Percentiles rank a stretch among this genome's conserved stretches.
Evolutionary conservation across 2,888 invertebrate species (phyloP).

Genomic region (Linnaemya vulpina): DNA sequence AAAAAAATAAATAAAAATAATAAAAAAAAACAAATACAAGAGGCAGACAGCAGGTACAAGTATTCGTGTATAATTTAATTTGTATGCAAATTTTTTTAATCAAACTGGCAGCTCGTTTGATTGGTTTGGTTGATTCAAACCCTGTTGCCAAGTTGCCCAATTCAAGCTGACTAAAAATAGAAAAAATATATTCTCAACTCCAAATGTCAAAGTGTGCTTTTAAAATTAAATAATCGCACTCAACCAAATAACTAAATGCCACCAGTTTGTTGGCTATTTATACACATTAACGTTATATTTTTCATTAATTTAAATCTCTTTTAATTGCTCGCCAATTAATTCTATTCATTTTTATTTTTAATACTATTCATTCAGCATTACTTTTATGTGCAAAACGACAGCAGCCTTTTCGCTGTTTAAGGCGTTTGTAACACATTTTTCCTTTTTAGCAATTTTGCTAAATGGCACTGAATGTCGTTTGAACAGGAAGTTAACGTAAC

Average conservation of each 20-base stretch:
- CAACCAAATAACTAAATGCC: conserved; percentile 19
- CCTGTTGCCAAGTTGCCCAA: conserved; percentile 60
- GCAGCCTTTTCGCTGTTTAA: conserved; percentile 39
- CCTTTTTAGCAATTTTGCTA: conserved; percentile 44
- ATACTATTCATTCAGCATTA: background rate
- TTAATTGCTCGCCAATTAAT: conserved; percentile 33
- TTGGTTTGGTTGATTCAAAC: conserved; percentile 6
- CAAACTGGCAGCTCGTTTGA: conserved; percentile 20
- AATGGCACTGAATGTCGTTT: conserved; percentile 62
- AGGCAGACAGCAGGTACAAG: background rate
- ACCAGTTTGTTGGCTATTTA: conserved; percentile 24
- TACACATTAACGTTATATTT: background rate
- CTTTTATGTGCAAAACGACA: background rate
- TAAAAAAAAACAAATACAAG: no score
- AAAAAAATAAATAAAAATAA: no score
- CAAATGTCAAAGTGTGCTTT: conserved; percentile 69
- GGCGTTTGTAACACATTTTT: conserved; percentile 66
- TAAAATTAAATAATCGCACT: background rate
- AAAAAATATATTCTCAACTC: conserved; percentile 9
- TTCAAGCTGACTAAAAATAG: conserved; percentile 5
- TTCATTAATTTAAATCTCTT: conserved; percentile 21
- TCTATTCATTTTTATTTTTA: conserved; percentile 21
- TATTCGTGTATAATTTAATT: conserved; percentile 33
- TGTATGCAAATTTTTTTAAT: conserved; percentile 58
- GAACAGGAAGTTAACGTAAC: conserved; percentile 69